phyloP scores from a whole-genome alignment of 1,140 invertebrate genomes.

The Drosophila virilis region DNA sequence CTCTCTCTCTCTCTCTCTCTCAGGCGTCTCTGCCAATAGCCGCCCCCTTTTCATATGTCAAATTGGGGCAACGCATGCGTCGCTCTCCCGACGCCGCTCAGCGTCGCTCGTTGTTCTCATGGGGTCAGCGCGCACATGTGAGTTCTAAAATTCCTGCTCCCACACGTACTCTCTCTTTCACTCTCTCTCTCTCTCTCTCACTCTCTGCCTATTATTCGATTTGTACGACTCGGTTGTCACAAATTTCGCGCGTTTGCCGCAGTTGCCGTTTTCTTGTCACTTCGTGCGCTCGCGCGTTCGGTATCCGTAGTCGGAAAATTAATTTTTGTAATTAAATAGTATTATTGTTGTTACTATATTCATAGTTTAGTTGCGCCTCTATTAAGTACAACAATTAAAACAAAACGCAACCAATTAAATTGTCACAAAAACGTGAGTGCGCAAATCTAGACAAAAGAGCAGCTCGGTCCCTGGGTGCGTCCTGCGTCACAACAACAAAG shows the following conservation, averaged over 20 bases:
- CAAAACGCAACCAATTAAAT: constrained; percentile 46
- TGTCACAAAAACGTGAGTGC: constrained; percentile 28
- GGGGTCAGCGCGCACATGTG: constrained; percentile 8
- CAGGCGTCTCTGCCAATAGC: neutral
- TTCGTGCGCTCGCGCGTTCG: constrained; percentile 40
- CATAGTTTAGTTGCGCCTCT: neutral
- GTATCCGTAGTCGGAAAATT: constrained; percentile 32
- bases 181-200: neutral
- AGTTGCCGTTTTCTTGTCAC: constrained; percentile 55
- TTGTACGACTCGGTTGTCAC: neutral
- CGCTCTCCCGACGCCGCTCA: constrained; percentile 4
- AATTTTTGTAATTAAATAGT: constrained; percentile 68
- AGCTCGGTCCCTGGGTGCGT: constrained; percentile 25
- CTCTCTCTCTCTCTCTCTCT: neutral
- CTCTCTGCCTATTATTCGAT: neutral
- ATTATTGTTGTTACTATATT: constrained; percentile 24
- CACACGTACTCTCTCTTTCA: neutral
- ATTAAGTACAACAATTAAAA: constrained; percentile 33
- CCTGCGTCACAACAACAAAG: constrained; percentile 38
- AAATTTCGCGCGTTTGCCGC: constrained; percentile 48
- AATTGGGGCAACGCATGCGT: constrained; percentile 37
- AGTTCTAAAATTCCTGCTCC: neutral
- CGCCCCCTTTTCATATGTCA: constrained; percentile 1
- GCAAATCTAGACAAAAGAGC: constrained; percentile 21
- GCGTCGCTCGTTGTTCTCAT: constrained; percentile 3